Evolutionary conservation across 2,888 invertebrate genomes (phyloP), one percentile per base, ranked within the genome.

Genomic region (Anagyrus pseudococci): DNA sequence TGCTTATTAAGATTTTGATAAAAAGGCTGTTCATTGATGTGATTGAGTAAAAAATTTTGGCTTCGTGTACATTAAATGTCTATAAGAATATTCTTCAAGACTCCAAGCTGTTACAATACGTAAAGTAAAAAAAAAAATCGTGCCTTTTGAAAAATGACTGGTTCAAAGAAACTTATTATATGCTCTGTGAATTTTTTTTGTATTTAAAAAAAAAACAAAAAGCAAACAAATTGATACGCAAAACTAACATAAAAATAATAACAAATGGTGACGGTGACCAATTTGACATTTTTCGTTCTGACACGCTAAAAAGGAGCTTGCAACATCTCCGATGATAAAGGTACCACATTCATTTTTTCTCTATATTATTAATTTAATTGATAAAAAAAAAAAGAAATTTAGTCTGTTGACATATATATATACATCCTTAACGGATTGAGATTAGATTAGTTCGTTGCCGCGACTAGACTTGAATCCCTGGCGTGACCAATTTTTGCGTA

Each of bases 401-500:
- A 64, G 73, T 77, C 77, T 76, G 77, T 79, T 78, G 76, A 77
- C 73, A 75, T 80, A 78, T 75, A 76, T n/a, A n/a, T n/a, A n/a
- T n/a, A n/a, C n/a, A n/a, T n/a, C n/a, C n/a, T n/a, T n/a, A n/a
- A n/a, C n/a, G n/a, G n/a, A n/a, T 37, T 37, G 33, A 37, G 33
- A 37, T 37, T 37, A 15, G 33, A 37, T 13, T 79, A 78, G 75
- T 73, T 37, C 77, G 75, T 72, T 80, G 72, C 75, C 75, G 78
- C 78, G 80, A 79, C 79, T 81, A 77, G 80, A 80, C 81, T 80
- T 81, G 81, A 80, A 81, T 80, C 80, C 80, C 80, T 80, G 81
- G 79, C 81, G 79, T 81, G 79, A 77, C 76, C 77, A 76, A 78
- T 81, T 78, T 81, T 80, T 80, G 80, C 76, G 79, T 83, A 96